Evolutionary conservation across 2,797 vertebrate species (phyloP).

Genomic region (Strix occidentalis): DNA sequence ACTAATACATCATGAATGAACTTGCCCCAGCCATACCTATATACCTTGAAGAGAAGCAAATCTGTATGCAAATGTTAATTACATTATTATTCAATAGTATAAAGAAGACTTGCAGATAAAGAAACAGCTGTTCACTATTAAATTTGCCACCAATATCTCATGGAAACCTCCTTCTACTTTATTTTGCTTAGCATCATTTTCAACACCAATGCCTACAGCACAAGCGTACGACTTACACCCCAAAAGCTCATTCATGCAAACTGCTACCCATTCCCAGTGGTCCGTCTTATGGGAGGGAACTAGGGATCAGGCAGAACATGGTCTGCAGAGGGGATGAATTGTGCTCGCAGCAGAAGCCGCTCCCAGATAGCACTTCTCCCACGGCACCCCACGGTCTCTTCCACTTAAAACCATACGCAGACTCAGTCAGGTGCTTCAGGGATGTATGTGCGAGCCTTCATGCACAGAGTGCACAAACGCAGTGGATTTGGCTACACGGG

Average conservation of each 20-base stretch:
- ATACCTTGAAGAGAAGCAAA: not conserved
- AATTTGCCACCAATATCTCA: not conserved
- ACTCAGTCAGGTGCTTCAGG: not conserved
- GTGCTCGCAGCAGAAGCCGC: not conserved
- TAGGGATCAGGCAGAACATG: not conserved
- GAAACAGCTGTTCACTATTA: not conserved
- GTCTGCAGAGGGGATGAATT: not conserved
- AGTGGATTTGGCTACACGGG: not conserved
- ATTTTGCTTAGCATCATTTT: not conserved
- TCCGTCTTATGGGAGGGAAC: not conserved
- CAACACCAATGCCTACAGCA: not conserved
- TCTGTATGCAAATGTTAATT: not conserved
- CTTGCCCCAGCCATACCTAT: not conserved
- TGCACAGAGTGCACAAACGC: not conserved
- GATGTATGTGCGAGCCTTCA: not conserved
- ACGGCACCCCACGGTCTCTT: accelerated
- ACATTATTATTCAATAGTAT: not conserved
- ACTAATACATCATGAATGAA: not conserved
- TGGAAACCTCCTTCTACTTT: not conserved
- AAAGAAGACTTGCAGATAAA: not conserved
- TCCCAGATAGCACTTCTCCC: not conserved
- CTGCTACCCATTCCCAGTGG: not conserved
- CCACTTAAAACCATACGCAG: not conserved
- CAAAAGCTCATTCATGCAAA: not conserved
- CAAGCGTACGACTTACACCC: not conserved